These are phyloP conservation scores for Spinus pinus DNA, from an alignment of 2,797 vertebrate species.

Conservation along the genomic window DNA sequence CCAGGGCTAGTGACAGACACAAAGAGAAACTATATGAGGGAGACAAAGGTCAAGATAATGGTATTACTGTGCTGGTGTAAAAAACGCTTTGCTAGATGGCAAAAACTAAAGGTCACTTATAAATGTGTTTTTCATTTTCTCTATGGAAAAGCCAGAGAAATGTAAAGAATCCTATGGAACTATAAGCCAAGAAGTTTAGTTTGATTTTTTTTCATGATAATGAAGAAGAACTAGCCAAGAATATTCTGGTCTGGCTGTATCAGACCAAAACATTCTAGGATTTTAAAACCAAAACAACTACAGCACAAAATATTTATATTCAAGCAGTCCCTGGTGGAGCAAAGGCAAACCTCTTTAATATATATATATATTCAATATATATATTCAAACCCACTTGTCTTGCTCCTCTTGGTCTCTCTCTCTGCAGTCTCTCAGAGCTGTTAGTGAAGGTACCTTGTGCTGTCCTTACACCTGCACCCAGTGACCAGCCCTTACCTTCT, in stretches of 20 bases:
- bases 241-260: neutral
- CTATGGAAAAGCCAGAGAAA: neutral
- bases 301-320: neutral
- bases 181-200: neutral
- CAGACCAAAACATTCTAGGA: neutral
- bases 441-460: too few relatives aligned
- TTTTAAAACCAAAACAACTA: neutral
- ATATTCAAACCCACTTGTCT: neutral
- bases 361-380: neutral
- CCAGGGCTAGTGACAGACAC: neutral
- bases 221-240: neutral
- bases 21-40: slow-evolving; percentile 20
- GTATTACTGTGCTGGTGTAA: slow-evolving; percentile 7
- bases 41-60: slow-evolving; percentile 47
- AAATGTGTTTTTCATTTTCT: slow-evolving; percentile 43
- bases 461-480: neutral
- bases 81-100: neutral
- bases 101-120: slow-evolving; percentile 55
- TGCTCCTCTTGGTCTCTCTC: neutral
- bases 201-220: neutral
- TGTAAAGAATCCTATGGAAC: neutral
- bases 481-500: neutral
- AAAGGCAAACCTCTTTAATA: neutral
- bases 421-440: neutral
- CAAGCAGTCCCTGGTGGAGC: neutral